phyloP scores from a whole-genome alignment of 1,140 invertebrate genomes.

The Eriocheir sinensis region DNA sequence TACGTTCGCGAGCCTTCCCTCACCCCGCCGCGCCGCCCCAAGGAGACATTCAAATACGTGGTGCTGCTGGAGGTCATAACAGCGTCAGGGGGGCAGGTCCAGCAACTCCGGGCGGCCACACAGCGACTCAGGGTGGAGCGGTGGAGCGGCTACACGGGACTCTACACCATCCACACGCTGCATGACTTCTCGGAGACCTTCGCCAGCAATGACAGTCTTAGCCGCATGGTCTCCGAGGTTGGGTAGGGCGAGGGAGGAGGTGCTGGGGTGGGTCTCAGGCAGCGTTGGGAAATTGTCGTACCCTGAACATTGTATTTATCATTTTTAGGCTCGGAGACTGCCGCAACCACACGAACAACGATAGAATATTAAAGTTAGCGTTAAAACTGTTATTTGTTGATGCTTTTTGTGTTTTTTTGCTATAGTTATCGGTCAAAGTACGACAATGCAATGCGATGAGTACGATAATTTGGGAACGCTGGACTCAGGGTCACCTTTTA shows the following conservation, averaged over 20 bases:
- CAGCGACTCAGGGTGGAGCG: conserved; percentile 71
- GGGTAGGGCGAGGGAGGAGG: neutral
- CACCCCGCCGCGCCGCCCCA: neutral
- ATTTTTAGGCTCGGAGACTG: no score
- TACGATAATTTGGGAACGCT: no score
- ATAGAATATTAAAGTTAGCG: no score
- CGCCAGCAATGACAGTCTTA: conserved; percentile 65
- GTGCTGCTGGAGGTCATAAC: conserved; percentile 67
- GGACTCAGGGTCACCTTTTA: neutral
- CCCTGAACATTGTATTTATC: no score
- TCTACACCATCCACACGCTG: conserved; percentile 68
- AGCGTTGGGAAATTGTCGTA: neutral
- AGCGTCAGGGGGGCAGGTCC: neutral
- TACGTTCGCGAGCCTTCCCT: conserved; percentile 57
- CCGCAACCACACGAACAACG: no score
- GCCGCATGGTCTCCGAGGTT: conserved; percentile 42
- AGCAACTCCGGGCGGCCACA: conserved; percentile 70
- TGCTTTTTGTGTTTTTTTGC: no score
- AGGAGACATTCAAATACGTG: conserved; percentile 75
- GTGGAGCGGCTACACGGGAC: conserved; percentile 70
- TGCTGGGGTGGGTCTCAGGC: neutral
- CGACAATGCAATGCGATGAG: no score
- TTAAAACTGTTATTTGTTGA: no score
- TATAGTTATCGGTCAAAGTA: no score
- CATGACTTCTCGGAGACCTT: conserved; percentile 65